Conservation (phyloP, 2,888 invertebrate genomes). For the Diarsia rubi region DNA sequence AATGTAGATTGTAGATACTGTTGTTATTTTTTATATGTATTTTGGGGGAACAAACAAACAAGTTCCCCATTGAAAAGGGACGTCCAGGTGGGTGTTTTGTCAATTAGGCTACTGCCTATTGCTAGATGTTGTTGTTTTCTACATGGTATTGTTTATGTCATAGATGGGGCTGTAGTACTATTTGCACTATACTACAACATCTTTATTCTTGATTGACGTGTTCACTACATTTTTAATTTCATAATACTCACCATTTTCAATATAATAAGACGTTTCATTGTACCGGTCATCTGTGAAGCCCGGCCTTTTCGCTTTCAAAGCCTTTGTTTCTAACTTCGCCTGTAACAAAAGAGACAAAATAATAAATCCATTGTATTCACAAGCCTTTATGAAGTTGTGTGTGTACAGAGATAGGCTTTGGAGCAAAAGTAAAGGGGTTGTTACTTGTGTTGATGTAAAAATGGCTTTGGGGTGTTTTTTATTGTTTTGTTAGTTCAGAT, state of each 20-base stretch:
- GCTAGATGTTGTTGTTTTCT: neutral
- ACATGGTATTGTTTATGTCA: neutral
- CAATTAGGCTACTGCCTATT: too few relatives aligned
- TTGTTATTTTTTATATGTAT: neutral
- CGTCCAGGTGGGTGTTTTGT: too few relatives aligned
- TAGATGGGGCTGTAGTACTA: neutral
- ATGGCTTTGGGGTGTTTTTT: neutral
- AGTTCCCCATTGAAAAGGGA: neutral
- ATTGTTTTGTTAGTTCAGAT: neutral
- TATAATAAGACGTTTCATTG: slow-evolving; percentile 98
- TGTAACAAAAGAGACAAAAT: slow-evolving; percentile 89
- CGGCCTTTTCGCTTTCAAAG: slow-evolving; percentile 96
- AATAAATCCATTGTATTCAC: slow-evolving; percentile 58
- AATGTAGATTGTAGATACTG: neutral
- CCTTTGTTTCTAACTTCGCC: slow-evolving; percentile 98
- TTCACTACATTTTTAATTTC: neutral
- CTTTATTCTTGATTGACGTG: neutral
- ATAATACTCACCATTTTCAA: slow-evolving; percentile 96
- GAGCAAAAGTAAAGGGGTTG: slow-evolving; percentile 28
- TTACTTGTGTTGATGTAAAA: neutral
- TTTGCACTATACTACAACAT: neutral
- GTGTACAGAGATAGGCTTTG: slow-evolving; percentile 47
- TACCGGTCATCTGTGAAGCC: slow-evolving; percentile 98
- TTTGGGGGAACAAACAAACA: neutral
- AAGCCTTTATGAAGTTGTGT: slow-evolving; percentile 56